Conservation (phyloP, 2,888 invertebrate species). For the Xanthia togata region DNA sequence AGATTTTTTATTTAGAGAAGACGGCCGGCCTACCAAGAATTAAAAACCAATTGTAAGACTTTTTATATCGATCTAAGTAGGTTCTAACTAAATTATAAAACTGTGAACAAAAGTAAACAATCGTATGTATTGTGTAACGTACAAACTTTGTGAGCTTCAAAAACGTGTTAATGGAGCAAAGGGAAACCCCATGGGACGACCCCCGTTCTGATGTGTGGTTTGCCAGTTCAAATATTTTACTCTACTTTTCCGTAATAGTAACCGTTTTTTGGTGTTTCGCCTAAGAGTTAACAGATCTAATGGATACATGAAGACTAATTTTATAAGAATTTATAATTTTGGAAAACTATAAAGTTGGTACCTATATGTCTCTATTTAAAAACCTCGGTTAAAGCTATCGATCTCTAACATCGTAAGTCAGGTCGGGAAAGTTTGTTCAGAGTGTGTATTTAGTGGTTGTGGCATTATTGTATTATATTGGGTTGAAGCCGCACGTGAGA, state of each 20-base stretch:
- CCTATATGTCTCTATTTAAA: neutral
- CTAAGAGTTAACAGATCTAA: neutral
- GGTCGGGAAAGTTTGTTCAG: constrained; percentile 34
- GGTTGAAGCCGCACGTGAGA: constrained; percentile 26
- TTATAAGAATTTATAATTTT: constrained; percentile 1
- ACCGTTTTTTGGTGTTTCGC: constrained; percentile 5
- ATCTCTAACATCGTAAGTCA: constrained; percentile 29
- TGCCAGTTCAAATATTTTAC: constrained; percentile 64
- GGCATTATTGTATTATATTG: constrained; percentile 37
- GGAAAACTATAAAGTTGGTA: neutral
- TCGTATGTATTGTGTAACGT: constrained; percentile 26
- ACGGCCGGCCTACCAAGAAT: constrained; percentile 63
- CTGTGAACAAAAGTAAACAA: constrained; percentile 47
- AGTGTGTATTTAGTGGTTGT: constrained; percentile 44
- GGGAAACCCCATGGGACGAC: constrained; percentile 71
- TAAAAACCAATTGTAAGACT: constrained; percentile 65
- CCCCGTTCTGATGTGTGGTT: constrained; percentile 70
- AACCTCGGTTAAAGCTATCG: constrained; percentile 19
- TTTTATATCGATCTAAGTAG: constrained; percentile 43
- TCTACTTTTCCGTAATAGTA: constrained; percentile 47
- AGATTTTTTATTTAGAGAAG: constrained; percentile 76
- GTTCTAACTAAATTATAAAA: constrained; percentile 18
- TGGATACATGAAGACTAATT: neutral
- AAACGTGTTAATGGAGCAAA: constrained; percentile 74
- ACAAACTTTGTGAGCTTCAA: constrained; percentile 60